phyloP scores from a whole-genome alignment of 2,888 invertebrate species.

The Drosophila kambysellisi region DNA sequence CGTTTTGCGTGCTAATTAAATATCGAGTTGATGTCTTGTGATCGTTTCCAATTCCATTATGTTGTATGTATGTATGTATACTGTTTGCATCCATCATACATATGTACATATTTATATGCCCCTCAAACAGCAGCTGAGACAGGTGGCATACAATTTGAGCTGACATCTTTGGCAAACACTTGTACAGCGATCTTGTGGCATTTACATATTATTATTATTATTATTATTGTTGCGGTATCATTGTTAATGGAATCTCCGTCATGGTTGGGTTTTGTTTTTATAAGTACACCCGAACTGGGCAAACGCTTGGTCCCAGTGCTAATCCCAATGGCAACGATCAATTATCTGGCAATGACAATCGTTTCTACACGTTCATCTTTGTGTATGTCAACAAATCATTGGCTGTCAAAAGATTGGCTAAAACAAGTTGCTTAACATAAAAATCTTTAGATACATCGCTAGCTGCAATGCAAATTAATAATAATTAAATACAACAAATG shows the following conservation, averaged over 20 bases:
- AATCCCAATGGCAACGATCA: constrained; percentile 49
- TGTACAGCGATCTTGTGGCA: constrained; percentile 46
- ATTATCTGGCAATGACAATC: constrained; percentile 46
- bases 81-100: constrained; percentile 52
- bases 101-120: constrained; percentile 7
- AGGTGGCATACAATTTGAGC: constrained; percentile 31
- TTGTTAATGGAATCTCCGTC: constrained; percentile 38
- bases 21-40: constrained; percentile 25
- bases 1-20: constrained; percentile 57
- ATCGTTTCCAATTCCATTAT: constrained; percentile 20
- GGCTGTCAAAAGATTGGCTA: constrained; percentile 10
- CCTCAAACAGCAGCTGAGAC: constrained; percentile 18
- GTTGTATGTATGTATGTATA: neutral
- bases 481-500: neutral
- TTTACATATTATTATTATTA: constrained; percentile 45
- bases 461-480: neutral
- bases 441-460: neutral
- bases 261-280: constrained; percentile 17
- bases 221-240: constrained; percentile 12
- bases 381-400: constrained; percentile 7
- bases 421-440: constrained; percentile 1
- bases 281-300: neutral
- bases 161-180: constrained; percentile 64
- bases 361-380: neutral
- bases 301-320: constrained; percentile 30